Conservation (phyloP, 1,140 invertebrate genomes). For the Nephotettix cincticeps region DNA sequence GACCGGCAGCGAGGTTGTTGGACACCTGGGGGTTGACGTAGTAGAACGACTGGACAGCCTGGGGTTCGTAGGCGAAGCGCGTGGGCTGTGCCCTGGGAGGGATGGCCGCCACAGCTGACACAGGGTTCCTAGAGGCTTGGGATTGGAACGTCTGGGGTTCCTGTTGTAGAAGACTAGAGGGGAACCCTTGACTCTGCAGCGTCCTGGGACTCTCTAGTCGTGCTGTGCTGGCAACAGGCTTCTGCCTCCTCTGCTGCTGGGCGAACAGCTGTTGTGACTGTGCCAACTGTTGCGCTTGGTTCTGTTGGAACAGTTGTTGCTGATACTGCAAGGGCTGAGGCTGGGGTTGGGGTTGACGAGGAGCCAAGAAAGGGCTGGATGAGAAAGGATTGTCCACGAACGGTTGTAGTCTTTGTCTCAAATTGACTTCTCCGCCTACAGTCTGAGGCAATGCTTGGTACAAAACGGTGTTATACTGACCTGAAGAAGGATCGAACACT, state of each 20-base stretch:
- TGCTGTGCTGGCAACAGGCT: conserved; percentile 25
- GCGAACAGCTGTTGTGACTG: conserved; percentile 73
- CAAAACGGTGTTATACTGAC: conserved; percentile 76
- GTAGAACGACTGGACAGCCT: conserved; percentile 53
- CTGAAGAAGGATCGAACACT: conserved; percentile 72
- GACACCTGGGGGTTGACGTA: conserved; percentile 56
- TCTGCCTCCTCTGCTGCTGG: conserved; percentile 55
- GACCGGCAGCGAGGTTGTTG: conserved; percentile 49
- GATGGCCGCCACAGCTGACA: conserved; percentile 22
- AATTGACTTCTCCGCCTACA: conserved; percentile 60
- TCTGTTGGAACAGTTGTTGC: conserved; percentile 68
- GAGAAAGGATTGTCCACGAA: conserved; percentile 53
- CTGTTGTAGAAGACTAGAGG: conserved; percentile 34
- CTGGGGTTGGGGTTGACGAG: conserved; percentile 31
- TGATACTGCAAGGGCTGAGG: conserved; percentile 48
- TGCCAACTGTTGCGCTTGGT: conserved; percentile 64
- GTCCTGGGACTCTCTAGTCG: conserved; percentile 5
- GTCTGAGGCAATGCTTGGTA: conserved; percentile 74
- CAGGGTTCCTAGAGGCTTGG: conserved; percentile 33
- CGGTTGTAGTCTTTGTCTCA: conserved; percentile 71
- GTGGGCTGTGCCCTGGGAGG: conserved; percentile 16
- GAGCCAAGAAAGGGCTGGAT: conserved; percentile 32
- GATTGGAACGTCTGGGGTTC: conserved; percentile 33
- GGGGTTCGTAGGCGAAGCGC: conserved; percentile 26
- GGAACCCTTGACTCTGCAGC: conserved; percentile 30